These are phyloP conservation scores for Stegastes partitus DNA, from an alignment of 2,113 vertebrate genomes.

Conservation along the genomic window DNA sequence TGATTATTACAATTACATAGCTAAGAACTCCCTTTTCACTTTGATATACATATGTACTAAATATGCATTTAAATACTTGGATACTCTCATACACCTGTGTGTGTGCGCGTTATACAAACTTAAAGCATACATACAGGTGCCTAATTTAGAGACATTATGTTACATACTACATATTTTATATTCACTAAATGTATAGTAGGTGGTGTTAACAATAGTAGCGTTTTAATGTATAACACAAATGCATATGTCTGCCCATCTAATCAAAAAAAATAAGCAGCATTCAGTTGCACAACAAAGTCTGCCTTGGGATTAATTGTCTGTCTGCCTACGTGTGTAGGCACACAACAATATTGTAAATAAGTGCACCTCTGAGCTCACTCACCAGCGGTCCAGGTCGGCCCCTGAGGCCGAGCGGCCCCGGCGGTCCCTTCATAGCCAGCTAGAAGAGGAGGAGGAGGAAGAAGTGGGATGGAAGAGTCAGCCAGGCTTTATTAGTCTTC, in stretches of 20 bases:
- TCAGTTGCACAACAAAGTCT: not conserved
- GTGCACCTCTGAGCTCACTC: slow-evolving; percentile 67
- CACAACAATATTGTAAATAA: not conserved
- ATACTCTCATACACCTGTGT: not conserved
- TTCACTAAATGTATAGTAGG: not conserved
- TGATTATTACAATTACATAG: not conserved
- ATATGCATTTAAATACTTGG: not conserved
- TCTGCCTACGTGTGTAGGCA: not conserved
- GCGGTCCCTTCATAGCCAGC: slow-evolving; percentile 93
- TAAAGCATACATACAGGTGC: no score
- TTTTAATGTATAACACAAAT: no score
- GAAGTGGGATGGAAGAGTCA: not conserved
- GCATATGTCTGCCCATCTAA: no score
- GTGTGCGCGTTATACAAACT: no score
- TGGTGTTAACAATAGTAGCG: not conserved
- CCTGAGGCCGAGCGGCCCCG: slow-evolving; percentile 92
- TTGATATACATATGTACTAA: not conserved
- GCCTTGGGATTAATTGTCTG: not conserved
- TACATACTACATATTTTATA: not conserved
- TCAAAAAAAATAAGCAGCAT: not conserved
- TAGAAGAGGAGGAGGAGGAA: slow-evolving; percentile 63
- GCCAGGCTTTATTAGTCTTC: not conserved
- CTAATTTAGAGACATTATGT: no score
- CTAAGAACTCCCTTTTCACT: not conserved
- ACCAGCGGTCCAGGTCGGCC: slow-evolving; percentile 95